Percentiles rank a stretch among this genome's conserved stretches.
phyloP scores from a whole-genome alignment of 2,888 invertebrate genomes.

The Acanthosoma haemorrhoidale region DNA sequence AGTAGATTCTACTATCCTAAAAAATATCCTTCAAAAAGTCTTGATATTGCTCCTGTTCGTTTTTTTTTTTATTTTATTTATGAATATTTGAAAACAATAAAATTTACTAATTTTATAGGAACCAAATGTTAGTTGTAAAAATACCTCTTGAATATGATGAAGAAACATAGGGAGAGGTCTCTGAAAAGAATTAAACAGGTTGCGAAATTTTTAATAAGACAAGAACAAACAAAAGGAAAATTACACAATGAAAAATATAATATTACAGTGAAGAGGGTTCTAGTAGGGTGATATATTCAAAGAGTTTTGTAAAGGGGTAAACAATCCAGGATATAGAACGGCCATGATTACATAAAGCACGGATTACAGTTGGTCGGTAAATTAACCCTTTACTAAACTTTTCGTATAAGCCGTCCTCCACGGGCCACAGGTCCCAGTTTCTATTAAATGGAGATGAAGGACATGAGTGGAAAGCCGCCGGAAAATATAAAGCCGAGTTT shows the following conservation, averaged over 20 bases:
- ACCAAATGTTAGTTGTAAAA: too few species aligned
- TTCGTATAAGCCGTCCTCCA: slow-evolving; percentile 1
- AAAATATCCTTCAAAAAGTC: too few species aligned
- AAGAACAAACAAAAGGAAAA: slow-evolving; percentile 5
- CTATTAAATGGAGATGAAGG: slow-evolving; percentile 13
- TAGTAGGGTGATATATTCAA: neutral
- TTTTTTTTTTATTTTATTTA: too few species aligned
- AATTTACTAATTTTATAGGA: too few species aligned
- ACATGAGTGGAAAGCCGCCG: neutral
- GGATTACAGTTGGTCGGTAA: neutral
- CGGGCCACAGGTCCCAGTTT: neutral
- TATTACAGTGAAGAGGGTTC: neutral
- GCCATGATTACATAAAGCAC: neutral
- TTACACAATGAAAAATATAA: neutral
- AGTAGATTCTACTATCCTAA: too few species aligned
- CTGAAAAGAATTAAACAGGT: too few species aligned
- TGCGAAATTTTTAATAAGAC: neutral
- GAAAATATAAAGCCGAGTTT: neutral
- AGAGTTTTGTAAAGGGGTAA: neutral
- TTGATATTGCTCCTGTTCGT: too few species aligned
- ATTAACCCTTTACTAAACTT: slow-evolving; percentile 11
- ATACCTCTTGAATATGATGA: too few species aligned
- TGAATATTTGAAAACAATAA: too few species aligned
- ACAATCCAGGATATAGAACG: slow-evolving; percentile 8
- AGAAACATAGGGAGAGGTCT: too few species aligned